These are phyloP conservation scores for Ricordea florida DNA, from an alignment of 92 coral and sea anemone species.

Conservation along the genomic window DNA sequence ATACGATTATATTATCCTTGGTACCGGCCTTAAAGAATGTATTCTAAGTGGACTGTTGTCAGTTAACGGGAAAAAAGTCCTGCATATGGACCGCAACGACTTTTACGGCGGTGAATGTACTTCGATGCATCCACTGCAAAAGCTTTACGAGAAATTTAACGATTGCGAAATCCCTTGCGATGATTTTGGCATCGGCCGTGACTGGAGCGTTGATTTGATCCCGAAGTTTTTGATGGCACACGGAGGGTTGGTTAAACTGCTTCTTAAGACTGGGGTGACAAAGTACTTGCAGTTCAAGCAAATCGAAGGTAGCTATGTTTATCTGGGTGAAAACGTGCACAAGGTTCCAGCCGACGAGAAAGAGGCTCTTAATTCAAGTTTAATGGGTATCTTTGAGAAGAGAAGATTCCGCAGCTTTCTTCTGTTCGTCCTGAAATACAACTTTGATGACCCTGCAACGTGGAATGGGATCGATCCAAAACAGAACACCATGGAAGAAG, in stretches of 20 bases:
- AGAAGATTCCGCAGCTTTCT: slow-evolving; percentile 85
- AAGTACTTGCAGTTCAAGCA: slow-evolving; percentile 85
- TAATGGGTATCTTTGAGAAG: slow-evolving; percentile 95
- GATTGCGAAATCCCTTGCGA: slow-evolving; percentile 44
- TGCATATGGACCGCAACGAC: slow-evolving; percentile 84
- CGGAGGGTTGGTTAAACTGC: slow-evolving; percentile 84
- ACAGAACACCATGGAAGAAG: slow-evolving; percentile 77
- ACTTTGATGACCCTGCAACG: slow-evolving; percentile 57
- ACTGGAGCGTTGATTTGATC: slow-evolving; percentile 87
- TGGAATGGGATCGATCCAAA: slow-evolving; percentile 79
- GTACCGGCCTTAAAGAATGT: slow-evolving; percentile 98
- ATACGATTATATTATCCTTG: slow-evolving; percentile 88
- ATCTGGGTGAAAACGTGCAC: slow-evolving; percentile 70
- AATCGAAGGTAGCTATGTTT: slow-evolving; percentile 93
- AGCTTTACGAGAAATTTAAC: slow-evolving; percentile 71
- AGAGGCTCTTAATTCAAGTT: slow-evolving; percentile 75
- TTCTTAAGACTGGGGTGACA: slow-evolving; percentile 83
- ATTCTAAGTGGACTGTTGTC: slow-evolving; percentile 90
- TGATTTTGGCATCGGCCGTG: slow-evolving; percentile 63
- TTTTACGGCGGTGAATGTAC: slow-evolving; percentile 95
- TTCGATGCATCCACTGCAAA: slow-evolving; percentile 75
- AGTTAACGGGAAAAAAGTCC: slow-evolving; percentile 78
- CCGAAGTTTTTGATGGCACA: slow-evolving; percentile 94
- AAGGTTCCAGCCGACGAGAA: slow-evolving; percentile 91
- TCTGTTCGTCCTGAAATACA: slow-evolving; percentile 65